A percentile compares a stretch with the other conserved stretches of the same genome.
Evolutionary conservation across 2,888 invertebrate species (phyloP).

Genomic region (Nemotelus nigrinus): DNA sequence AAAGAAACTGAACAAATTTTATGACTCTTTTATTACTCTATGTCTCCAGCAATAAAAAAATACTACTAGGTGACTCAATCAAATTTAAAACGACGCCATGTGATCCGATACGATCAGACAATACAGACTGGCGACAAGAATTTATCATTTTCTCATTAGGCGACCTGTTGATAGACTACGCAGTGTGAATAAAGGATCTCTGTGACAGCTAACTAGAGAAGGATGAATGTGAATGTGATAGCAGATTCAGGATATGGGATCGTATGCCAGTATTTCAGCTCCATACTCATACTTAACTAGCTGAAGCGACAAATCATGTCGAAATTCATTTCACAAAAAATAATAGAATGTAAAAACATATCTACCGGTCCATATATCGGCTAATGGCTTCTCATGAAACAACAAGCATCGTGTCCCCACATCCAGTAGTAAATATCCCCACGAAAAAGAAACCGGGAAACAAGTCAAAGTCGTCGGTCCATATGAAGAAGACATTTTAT

Average conservation of each 20-base stretch:
- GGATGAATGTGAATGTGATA: too few species aligned
- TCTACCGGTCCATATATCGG: background rate
- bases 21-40: conserved; percentile 33
- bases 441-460: background rate
- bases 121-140: conserved; percentile 26
- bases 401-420: conserved; percentile 4
- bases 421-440: background rate
- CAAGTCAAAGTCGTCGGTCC: conserved; percentile 38
- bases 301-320: background rate
- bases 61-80: conserved; percentile 29
- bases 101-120: too few species aligned
- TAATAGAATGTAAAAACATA: background rate
- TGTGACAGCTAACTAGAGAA: too few species aligned
- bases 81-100: conserved; percentile 23
- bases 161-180: background rate
- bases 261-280: background rate
- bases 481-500: conserved; percentile 51
- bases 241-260: too few species aligned
- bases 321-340: background rate
- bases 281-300: background rate
- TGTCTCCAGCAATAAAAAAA: conserved; percentile 28
- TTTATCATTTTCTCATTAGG: conserved; percentile 38
- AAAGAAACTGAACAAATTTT: conserved; percentile 20
- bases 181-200: background rate
- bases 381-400: background rate